Base-by-base conservation (phyloP, 2,113 vertebrate species). In the Passer domesticus region DNA sequence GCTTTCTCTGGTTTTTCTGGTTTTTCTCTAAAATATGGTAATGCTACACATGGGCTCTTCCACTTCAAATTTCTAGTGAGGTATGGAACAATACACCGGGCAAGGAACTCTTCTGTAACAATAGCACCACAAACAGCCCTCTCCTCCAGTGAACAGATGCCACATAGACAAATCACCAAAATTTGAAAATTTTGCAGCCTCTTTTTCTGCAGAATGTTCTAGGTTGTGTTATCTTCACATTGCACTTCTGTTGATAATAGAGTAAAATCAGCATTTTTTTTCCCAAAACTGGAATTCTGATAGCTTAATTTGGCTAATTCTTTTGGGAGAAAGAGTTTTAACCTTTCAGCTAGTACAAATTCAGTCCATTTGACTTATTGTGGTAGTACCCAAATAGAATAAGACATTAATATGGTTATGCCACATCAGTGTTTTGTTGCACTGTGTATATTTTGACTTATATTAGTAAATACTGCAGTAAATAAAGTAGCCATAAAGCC, bases 71-170 rank as follows among this genome's bases (percentile, higher is more conserved):
- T 87, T 89, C 31, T 60, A 62, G 11, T 39, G 77, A 74, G 5
- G 3, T 37, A 1, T 39, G 46, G 66, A 70, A n/a, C 0, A 0
- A 13, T 7, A 20, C 6, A 11, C 2, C 16, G 12, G 17, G 6
- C 10, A 76, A 69, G 31, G 35, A 49, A n/a, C 1, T 39, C n/a
- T 49, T 43, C 31, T 35, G 39, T 47, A 82, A 28, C 1, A 53
- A 11, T 10, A 4, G 9, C 3, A 13, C 31, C 22, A 15, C n/a
- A 83, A 72, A 4, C 7, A 5, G 6, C 5, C 6, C 3, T 62
- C 13, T 79, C 1, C 6, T 31, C 35, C n/a, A 86, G 1, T 52
- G 27, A 55, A 63, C 23, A 15, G 24, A 60, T 63, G 30, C 6
- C 53, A 27, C 1, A 1, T 6, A 13, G n/a, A 44, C 7, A 72